Conservation (phyloP, 2,888 invertebrate genomes). For the Osmoderma eremita region DNA sequence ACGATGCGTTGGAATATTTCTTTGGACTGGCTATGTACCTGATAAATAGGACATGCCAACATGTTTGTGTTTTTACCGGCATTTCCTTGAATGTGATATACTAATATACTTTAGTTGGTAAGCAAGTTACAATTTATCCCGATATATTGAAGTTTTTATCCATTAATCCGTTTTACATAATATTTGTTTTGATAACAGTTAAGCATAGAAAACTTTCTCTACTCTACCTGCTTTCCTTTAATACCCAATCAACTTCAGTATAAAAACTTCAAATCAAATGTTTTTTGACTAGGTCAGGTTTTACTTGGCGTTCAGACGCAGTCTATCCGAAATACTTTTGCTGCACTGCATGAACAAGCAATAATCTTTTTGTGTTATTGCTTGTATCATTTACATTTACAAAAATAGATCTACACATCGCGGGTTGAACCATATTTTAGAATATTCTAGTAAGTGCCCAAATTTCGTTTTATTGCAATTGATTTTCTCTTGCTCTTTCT, state of each 20-base stretch:
- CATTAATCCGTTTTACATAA: slow-evolving; percentile 24
- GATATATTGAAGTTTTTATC: slow-evolving; percentile 6
- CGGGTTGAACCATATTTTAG: slow-evolving; percentile 15
- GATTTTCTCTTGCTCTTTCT: neutral
- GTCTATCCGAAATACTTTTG: slow-evolving; percentile 28
- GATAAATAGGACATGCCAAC: slow-evolving; percentile 52
- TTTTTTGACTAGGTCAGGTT: slow-evolving; percentile 43
- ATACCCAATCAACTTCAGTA: slow-evolving; percentile 12
- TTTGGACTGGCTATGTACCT: slow-evolving; percentile 12
- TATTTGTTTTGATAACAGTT: slow-evolving; percentile 17
- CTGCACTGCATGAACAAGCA: slow-evolving; percentile 24
- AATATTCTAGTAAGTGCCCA: slow-evolving; percentile 32
- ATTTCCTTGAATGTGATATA: slow-evolving; percentile 42
- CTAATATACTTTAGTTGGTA: neutral
- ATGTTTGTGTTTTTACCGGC: slow-evolving; percentile 57
- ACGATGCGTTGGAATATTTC: slow-evolving; percentile 24
- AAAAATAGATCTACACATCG: slow-evolving; percentile 36
- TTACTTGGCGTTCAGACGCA: slow-evolving; percentile 34
- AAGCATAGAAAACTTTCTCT: slow-evolving; percentile 25
- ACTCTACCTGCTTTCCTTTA: slow-evolving; percentile 11
- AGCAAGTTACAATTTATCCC: slow-evolving; percentile 20
- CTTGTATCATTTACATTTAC: slow-evolving; percentile 33
- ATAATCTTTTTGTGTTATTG: slow-evolving; percentile 34
- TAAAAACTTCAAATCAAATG: slow-evolving; percentile 26
- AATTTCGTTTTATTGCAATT: slow-evolving; percentile 6